phyloP scores from a whole-genome alignment of 2,888 invertebrate species.

The Bellardia pandia region DNA sequence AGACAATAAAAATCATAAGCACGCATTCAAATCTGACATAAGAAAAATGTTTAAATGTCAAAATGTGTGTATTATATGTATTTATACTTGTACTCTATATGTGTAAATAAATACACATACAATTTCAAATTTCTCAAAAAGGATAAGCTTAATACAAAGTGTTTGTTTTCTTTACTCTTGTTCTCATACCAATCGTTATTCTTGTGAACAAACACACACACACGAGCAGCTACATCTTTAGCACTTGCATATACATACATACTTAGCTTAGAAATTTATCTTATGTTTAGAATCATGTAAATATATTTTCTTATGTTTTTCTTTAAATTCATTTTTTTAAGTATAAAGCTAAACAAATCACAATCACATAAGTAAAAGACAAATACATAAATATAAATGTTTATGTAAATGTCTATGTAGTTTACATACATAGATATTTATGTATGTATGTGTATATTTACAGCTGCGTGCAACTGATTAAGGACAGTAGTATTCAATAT shows the following conservation, averaged over 20 bases:
- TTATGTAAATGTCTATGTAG: background rate
- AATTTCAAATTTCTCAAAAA: conserved; percentile 64
- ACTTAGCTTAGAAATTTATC: conserved; percentile 22
- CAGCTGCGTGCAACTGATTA: too few species aligned
- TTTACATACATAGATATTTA: background rate
- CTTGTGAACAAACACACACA: conserved; percentile 18
- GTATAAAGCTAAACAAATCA: conserved; percentile 67
- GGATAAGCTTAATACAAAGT: conserved; percentile 65
- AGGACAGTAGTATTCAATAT: too few species aligned
- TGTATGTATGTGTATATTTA: background rate
- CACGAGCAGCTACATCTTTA: background rate
- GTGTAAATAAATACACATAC: conserved; percentile 5
- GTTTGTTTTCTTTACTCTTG: conserved; percentile 36
- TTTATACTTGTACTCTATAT: conserved; percentile 45
- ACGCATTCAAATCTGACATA: conserved; percentile 78
- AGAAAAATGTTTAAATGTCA: conserved; percentile 81
- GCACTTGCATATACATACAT: too few species aligned
- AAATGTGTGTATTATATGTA: conserved; percentile 67
- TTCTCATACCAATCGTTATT: conserved; percentile 12
- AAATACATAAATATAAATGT: conserved; percentile 23
- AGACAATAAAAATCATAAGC: conserved; percentile 67
- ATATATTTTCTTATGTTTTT: conserved; percentile 19
- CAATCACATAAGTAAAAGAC: conserved; percentile 54
- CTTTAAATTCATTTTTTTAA: conserved; percentile 36
- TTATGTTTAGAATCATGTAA: conserved; percentile 2